Percentiles rank a stretch among this genome's conserved stretches.
These are phyloP conservation scores for Elaphurus davidianus DNA, from an alignment of 2,113 vertebrate species.

Conservation along the genomic window DNA sequence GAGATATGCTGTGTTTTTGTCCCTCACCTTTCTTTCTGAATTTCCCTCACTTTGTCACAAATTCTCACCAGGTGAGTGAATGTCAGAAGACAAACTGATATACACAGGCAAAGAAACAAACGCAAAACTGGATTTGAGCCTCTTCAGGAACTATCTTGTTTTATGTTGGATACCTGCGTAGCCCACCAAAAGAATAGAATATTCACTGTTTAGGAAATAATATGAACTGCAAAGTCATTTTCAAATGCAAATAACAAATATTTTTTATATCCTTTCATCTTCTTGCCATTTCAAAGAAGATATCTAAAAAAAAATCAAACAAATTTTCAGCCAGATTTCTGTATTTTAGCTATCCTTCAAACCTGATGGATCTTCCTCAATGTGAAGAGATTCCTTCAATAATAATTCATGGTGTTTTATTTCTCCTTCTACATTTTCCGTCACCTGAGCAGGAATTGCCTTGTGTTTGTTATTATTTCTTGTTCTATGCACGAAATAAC, in stretches of 20 bases:
- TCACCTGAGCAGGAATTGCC: not conserved
- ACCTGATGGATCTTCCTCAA: not conserved
- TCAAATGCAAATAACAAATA: not conserved
- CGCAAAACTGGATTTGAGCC: not conserved
- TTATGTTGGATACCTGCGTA: not conserved
- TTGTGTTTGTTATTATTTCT: not conserved
- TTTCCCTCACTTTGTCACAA: not conserved
- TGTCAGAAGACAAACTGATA: not conserved
- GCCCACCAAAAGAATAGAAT: conserved; percentile 3
- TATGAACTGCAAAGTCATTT: not conserved
- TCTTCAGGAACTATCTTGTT: not conserved
- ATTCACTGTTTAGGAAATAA: not conserved
- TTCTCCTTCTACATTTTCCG: not conserved
- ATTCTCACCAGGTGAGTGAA: not conserved
- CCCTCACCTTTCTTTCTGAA: not conserved
- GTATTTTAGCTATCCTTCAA: not conserved
- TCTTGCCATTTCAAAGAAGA: not conserved
- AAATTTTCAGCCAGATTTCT: not conserved
- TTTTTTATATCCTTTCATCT: not conserved
- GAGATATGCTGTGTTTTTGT: not conserved
- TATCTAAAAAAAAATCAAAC: not conserved
- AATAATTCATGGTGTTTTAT: not conserved
- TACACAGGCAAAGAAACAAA: not conserved
- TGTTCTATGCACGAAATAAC: not conserved
- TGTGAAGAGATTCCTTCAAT: not conserved